Base-by-base conservation (phyloP, 2,888 invertebrate genomes). In the Thymelicus acteon region DNA sequence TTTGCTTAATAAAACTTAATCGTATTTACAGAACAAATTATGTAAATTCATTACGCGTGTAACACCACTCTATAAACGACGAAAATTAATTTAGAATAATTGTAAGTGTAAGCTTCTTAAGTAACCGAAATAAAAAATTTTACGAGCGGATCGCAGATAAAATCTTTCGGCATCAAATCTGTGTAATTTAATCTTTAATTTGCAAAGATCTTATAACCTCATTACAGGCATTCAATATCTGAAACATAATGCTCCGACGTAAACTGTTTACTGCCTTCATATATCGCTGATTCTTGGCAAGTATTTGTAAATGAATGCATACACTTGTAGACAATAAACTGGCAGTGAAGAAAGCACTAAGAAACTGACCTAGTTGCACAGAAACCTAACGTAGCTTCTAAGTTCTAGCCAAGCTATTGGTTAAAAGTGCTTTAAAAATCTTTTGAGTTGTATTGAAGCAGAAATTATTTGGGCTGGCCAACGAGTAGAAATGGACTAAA, bases 261-360 rank as follows among this genome's bases (percentile, higher is more conserved):
- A 19, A 19, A 52, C 15, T 8, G 15, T 15, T 0, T 12, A 44
- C 2, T 12, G 44, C 44, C 10, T 7, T 52, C 49, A 52, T 19
- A 52, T 52, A 52, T 52, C 49, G 15, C 49, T 52, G 49, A 52
- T 52, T 52, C 49, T 52, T 52, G 49, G 49, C 49, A 52, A 52
- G 49, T 19, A 52, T 52, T 52, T 15, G 19, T n/a, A 19, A 19
- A 19, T 52, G 49, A 19, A 49, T 49, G 49, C 15, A 49, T 10
- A 49, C 49, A 15, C 15, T 15, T 15, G 49, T 15, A 44, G 44
- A 52, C 49, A 52, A 52, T 52, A 12, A 52, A 19, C 49, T 52
- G 49, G 49, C 49, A 52, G 15, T 52, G 49, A 52, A 52, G 49
- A 52, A 52, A 52, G 49, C 15, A 52, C 49, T 44, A 8, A 19